Conservation (phyloP, 2,797 vertebrate genomes). For the Arnoldichthys spilopterus region DNA sequence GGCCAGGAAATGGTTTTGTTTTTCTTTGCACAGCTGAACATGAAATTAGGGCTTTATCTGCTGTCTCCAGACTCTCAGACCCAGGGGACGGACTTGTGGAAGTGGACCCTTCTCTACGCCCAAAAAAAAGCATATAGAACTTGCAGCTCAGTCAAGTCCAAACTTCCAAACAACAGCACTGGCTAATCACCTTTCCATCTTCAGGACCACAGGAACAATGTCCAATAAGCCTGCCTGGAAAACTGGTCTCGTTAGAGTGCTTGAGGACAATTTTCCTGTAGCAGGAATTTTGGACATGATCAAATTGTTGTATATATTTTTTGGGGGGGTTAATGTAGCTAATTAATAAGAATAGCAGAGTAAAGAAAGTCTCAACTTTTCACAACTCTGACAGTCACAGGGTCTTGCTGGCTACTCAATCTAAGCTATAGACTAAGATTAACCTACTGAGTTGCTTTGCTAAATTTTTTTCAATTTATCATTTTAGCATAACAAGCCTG, state of each 20-base stretch:
- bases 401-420: background rate
- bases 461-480: too few species aligned
- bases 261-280: too few species aligned
- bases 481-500: too few species aligned
- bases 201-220: conserved; percentile 63
- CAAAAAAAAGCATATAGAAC: conserved; percentile 15
- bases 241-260: background rate
- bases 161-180: conserved; percentile 69
- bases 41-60: conserved; percentile 88
- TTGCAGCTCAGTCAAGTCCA: background rate
- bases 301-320: too few species aligned
- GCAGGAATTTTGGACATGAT: background rate
- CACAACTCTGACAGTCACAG: too few species aligned
- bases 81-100: conserved; percentile 72
- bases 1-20: conserved; percentile 86
- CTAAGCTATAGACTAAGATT: background rate
- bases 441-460: background rate
- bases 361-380: too few species aligned
- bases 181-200: conserved; percentile 83
- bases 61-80: conserved; percentile 81
- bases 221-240: background rate
- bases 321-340: too few species aligned
- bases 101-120: conserved; percentile 50
- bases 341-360: too few species aligned
- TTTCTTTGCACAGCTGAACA: conserved; percentile 81